Conservation (phyloP, 2,888 invertebrate species). For the Ornithoptera priamus region DNA sequence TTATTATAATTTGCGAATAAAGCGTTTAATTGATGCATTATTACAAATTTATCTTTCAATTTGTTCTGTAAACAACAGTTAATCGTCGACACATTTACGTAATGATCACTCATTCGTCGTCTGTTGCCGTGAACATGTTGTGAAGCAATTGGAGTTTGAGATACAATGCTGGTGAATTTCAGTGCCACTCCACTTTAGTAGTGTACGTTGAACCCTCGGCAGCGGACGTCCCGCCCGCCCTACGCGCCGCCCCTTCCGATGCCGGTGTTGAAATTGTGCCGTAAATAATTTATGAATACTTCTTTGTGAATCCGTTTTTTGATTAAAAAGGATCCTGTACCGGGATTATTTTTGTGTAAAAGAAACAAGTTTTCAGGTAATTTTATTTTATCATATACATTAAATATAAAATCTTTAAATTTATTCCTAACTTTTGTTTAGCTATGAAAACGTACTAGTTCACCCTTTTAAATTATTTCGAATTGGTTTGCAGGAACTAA, state of each 20-base stretch:
- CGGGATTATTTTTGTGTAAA: not conserved
- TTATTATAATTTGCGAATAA: too few species aligned
- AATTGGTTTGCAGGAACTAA: too few species aligned
- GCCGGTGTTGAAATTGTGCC: slow-evolving; percentile 24
- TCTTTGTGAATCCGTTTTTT: slow-evolving; percentile 26
- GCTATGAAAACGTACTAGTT: too few species aligned
- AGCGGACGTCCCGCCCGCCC: slow-evolving; percentile 64
- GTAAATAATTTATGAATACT: slow-evolving; percentile 25
- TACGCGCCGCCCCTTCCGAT: slow-evolving; percentile 30
- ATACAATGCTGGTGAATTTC: slow-evolving; percentile 30
- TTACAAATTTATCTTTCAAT: slow-evolving; percentile 3
- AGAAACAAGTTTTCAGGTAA: slow-evolving; percentile 19
- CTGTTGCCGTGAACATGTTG: slow-evolving; percentile 33
- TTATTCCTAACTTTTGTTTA: not conserved
- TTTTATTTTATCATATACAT: not conserved
- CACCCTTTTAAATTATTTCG: too few species aligned
- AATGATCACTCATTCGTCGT: slow-evolving; percentile 26
- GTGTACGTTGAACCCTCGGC: slow-evolving; percentile 39
- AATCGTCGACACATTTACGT: slow-evolving; percentile 7
- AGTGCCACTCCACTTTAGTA: slow-evolving; percentile 43
- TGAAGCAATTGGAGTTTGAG: slow-evolving; percentile 28
- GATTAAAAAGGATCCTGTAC: slow-evolving; percentile 14
- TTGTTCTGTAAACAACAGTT: slow-evolving; percentile 2
- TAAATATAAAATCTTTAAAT: not conserved
- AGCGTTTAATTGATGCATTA: too few species aligned